Conservation (phyloP, 2,888 invertebrate species). For the Drosophila phalerata region DNA sequence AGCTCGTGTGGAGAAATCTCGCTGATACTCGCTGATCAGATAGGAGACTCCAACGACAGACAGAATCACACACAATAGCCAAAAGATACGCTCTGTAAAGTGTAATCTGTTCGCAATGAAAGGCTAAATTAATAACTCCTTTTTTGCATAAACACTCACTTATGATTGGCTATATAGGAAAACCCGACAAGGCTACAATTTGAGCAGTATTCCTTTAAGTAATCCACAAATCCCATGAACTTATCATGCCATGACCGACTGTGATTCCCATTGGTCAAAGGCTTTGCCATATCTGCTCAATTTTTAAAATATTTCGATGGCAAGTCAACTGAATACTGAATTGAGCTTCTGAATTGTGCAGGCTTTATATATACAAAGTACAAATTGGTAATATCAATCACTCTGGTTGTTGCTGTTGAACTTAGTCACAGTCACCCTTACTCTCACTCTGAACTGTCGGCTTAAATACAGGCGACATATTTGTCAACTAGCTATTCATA, state of each 20-base stretch:
- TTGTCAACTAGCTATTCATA: constrained; percentile 1
- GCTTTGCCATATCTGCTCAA: neutral
- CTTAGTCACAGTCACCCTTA: neutral
- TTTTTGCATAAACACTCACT: constrained; percentile 56
- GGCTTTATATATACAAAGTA: constrained; percentile 1
- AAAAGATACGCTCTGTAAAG: constrained; percentile 87
- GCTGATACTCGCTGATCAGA: constrained; percentile 88
- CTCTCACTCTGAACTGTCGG: neutral
- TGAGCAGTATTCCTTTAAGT: constrained; percentile 88
- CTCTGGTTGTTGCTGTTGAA: neutral
- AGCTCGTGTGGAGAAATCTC: constrained; percentile 84
- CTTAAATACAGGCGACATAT: constrained; percentile 36
- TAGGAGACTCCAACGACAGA: constrained; percentile 89
- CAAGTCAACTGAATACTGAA: constrained; percentile 2
- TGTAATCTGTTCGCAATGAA: constrained; percentile 74
- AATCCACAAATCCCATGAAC: constrained; percentile 59
- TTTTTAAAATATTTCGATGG: neutral
- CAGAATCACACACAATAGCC: constrained; percentile 88
- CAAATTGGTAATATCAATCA: no score
- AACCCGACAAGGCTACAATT: constrained; percentile 90
- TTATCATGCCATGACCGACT: neutral
- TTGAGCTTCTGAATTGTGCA: neutral
- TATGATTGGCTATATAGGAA: constrained; percentile 89
- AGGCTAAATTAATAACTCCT: no score
- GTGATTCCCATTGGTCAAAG: neutral